Evolutionary conservation across 2,797 vertebrate species (phyloP).

Genomic region (Cyprinodon diabolis): DNA sequence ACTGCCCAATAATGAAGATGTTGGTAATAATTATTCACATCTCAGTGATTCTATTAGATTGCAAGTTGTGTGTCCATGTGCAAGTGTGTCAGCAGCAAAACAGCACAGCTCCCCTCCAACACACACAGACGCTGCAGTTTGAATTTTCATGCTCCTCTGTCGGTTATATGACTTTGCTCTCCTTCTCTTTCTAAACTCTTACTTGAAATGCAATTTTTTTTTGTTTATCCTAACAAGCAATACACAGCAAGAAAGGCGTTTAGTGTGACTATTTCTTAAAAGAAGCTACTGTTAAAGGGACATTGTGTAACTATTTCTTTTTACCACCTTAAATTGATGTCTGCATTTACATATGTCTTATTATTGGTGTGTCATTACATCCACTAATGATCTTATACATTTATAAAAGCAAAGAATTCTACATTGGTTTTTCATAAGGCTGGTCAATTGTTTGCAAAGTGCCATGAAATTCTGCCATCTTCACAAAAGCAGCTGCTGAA

Average conservation of each 20-base stretch:
- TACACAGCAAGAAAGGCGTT: not conserved
- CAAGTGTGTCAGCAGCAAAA: conserved; percentile 6
- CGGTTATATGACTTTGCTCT: not conserved
- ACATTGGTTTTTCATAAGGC: no score
- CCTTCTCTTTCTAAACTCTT: conserved; percentile 4
- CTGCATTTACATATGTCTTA: no score
- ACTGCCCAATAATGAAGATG: conserved; percentile 66
- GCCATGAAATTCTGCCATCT: no score
- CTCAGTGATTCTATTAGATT: conserved; percentile 65
- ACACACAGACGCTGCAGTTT: not conserved
- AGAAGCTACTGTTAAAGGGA: no score
- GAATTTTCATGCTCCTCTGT: conserved; percentile 2
- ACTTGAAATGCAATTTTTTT: not conserved
- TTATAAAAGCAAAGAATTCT: no score
- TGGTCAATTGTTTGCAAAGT: no score
- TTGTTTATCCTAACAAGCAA: not conserved
- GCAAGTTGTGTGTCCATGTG: conserved; percentile 10
- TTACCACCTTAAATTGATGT: no score
- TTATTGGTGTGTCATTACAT: no score
- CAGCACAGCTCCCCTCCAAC: not conserved
- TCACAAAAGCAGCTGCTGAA: no score
- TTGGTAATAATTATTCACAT: conserved; percentile 70
- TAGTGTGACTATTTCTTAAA: not conserved
- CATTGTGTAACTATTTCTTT: no score
- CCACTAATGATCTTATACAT: no score